Conservation (phyloP, 2,113 vertebrate genomes). For the Chamaea fasciata region DNA sequence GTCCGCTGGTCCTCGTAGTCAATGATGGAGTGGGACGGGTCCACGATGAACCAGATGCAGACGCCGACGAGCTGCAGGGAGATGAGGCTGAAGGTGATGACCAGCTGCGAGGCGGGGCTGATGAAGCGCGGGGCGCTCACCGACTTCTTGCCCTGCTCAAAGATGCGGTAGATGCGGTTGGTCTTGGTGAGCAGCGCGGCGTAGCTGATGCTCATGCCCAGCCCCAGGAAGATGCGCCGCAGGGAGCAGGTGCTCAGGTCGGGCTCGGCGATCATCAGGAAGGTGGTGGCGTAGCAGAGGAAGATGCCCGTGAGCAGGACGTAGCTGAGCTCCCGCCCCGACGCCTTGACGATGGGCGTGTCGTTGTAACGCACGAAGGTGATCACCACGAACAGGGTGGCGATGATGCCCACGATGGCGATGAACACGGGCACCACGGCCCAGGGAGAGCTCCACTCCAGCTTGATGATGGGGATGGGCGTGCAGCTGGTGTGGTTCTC, state of each 20-base stretch:
- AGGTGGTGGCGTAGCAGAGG: constrained; percentile 92
- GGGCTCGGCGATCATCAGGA: constrained; percentile 92
- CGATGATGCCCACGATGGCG: constrained; percentile 87
- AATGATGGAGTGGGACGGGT: constrained; percentile 91
- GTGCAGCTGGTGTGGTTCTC: constrained; percentile 90
- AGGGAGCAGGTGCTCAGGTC: constrained; percentile 87
- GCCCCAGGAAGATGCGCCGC: constrained; percentile 89
- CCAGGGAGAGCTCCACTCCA: constrained; percentile 95
- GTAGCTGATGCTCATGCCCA: constrained; percentile 97
- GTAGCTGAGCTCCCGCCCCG: constrained; percentile 92
- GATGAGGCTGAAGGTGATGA: constrained; percentile 94
- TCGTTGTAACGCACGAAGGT: constrained; percentile 95
- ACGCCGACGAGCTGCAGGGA: constrained; percentile 93
- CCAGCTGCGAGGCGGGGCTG: constrained; percentile 92
- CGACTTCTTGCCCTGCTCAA: constrained; percentile 94
- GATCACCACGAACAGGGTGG: constrained; percentile 87
- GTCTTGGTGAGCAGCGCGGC: constrained; percentile 95
- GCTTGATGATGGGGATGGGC: constrained; percentile 90
- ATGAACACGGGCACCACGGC: constrained; percentile 90
- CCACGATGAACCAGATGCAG: constrained; percentile 93
- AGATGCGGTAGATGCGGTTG: constrained; percentile 97
- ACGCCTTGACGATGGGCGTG: constrained; percentile 94
- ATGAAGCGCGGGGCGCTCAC: constrained; percentile 91
- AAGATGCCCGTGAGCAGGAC: constrained; percentile 94
- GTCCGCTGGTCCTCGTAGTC: constrained; percentile 97